A percentile compares a stretch with the other conserved stretches of the same genome.
These are phyloP conservation scores for Pandemis cinnamomeana DNA, from an alignment of 2,888 invertebrate genomes.

Conservation along the genomic window DNA sequence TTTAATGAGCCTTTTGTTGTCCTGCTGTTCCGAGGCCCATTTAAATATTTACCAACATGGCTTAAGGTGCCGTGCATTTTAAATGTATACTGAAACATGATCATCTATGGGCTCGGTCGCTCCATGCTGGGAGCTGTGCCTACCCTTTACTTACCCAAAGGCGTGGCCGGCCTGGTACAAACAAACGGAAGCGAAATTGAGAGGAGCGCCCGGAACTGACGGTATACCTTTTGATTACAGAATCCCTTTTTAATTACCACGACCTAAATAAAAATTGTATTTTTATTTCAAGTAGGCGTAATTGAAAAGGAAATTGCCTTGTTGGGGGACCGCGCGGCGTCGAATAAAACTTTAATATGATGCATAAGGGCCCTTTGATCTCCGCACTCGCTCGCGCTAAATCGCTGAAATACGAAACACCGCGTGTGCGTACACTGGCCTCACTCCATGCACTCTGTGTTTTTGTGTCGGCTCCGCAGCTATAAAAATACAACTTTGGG, in stretches of 20 bases:
- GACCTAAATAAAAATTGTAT: conserved; percentile 83
- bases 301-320: conserved; percentile 83
- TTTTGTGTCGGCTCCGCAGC: conserved; percentile 10
- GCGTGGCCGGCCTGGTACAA: conserved; percentile 76
- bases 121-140: conserved; percentile 43
- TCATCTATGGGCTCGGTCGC: conserved; percentile 16
- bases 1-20: conserved; percentile 31
- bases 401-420: conserved; percentile 70
- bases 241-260: conserved; percentile 84
- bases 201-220: conserved; percentile 81
- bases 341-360: conserved; percentile 83
- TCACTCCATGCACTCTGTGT: conserved; percentile 28
- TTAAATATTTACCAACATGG: conserved; percentile 34
- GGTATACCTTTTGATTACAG: conserved; percentile 84
- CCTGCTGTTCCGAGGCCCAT: conserved; percentile 30
- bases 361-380: conserved; percentile 83
- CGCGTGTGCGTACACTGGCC: conserved; percentile 49
- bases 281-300: conserved; percentile 83
- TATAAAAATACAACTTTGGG: conserved; percentile 1
- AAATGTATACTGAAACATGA: conserved; percentile 35
- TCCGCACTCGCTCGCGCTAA: conserved; percentile 76
- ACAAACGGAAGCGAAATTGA: conserved; percentile 83
- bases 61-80: conserved; percentile 37
- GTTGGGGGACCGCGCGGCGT: conserved; percentile 69
- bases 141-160: conserved; percentile 77